Percentiles rank a stretch among this genome's conserved stretches.
These are phyloP conservation scores for Chrosomus eos DNA, from an alignment of 2,797 vertebrate species.

Conservation along the genomic window DNA sequence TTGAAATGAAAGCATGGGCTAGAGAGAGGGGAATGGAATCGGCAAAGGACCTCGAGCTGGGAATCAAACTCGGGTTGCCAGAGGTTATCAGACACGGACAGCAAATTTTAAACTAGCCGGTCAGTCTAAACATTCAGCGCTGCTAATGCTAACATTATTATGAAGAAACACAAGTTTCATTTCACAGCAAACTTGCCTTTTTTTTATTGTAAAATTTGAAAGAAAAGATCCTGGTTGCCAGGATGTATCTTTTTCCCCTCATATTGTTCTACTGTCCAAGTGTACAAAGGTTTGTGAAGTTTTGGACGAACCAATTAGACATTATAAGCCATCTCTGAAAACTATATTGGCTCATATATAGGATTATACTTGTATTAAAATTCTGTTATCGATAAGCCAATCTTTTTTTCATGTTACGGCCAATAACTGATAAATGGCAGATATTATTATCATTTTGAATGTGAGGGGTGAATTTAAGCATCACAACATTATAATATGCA, in stretches of 20 bases:
- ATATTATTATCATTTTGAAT: not conserved
- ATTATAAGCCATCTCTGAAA: too few relatives aligned
- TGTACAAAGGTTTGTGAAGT: too few relatives aligned
- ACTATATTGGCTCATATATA: not conserved
- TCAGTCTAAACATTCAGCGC: not conserved
- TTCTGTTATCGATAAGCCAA: not conserved
- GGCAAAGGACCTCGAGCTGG: too few relatives aligned
- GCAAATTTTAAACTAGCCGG: not conserved
- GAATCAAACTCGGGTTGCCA: too few relatives aligned
- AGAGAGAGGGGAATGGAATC: too few relatives aligned
- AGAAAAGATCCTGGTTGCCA: not conserved
- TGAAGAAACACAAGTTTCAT: not conserved
- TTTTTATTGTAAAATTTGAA: not conserved
- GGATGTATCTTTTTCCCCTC: not conserved
- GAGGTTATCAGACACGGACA: too few relatives aligned
- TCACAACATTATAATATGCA: not conserved
- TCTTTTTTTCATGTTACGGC: too few relatives aligned
- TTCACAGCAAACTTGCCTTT: not conserved
- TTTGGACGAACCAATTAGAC: too few relatives aligned
- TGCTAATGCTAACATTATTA: not conserved
- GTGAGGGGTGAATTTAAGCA: not conserved
- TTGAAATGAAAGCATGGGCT: too few relatives aligned
- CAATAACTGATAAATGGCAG: not conserved
- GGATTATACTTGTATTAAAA: not conserved
- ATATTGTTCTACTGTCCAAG: not conserved